phyloP scores from a whole-genome alignment of 2,113 vertebrate species.

The Nematolebias whitei region DNA sequence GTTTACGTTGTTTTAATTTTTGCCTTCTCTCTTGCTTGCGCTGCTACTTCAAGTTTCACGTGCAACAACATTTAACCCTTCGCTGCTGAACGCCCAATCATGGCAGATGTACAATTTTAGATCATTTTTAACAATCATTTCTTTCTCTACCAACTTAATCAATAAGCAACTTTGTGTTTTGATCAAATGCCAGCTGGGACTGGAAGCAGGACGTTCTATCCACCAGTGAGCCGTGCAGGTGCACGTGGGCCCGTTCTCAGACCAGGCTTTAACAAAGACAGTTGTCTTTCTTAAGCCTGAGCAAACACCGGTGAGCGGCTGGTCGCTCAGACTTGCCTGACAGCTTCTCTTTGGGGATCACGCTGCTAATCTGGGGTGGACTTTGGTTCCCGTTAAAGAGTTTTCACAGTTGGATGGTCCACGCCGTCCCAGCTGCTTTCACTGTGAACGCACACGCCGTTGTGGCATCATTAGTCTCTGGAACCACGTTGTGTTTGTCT shows the following conservation, averaged over 20 bases:
- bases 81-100: background rate
- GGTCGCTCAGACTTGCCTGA: constrained; percentile 48
- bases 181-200: constrained; percentile 24
- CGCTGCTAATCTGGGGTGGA: constrained; percentile 54
- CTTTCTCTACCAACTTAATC: background rate
- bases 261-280: constrained; percentile 48
- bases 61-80: background rate
- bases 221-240: constrained; percentile 32
- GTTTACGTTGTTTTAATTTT: too few species aligned
- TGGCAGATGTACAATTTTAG: background rate
- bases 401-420: constrained; percentile 55
- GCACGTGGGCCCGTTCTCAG: constrained; percentile 9
- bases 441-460: constrained; percentile 37
- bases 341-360: constrained; percentile 42
- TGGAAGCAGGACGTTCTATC: constrained; percentile 24
- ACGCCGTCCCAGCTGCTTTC: constrained; percentile 62
- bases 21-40: too few species aligned
- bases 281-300: constrained; percentile 71
- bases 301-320: constrained; percentile 30
- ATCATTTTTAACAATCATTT: background rate
- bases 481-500: constrained; percentile 47
- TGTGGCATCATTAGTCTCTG: constrained; percentile 53
- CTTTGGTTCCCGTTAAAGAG: constrained; percentile 43
- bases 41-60: background rate
- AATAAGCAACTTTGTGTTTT: background rate